Evolutionary conservation across 2,113 vertebrate species (phyloP), one percentile per base, ranked within the genome.

Genomic region (Anolis sagrei): DNA sequence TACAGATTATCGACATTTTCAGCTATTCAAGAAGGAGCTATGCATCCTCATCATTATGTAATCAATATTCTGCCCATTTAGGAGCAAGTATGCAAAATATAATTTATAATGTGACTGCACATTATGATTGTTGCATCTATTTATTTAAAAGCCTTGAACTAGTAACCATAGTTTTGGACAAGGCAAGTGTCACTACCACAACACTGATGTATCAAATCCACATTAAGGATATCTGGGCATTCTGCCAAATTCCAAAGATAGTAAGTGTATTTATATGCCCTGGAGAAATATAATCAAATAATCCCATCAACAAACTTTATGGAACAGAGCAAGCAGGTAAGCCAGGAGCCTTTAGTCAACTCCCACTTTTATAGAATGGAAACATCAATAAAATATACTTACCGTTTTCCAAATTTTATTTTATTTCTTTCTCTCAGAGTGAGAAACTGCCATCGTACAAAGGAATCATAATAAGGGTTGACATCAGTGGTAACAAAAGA

Each of bases 331-430:
- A 36, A 79, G 58, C 0, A 86, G 25, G 36, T 44, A 83, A 64
- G 27, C 36, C 48, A 74, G 44, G 19, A 27, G 76, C 39, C 54
- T 39, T 85, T 6, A 23, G 36, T 32, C 51, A 13, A 88, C 23
- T 68, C 36, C 7, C 10, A 64, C 7, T 64, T 80, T 48, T 29
- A 48, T 19, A 74, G 13, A 39, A 75, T 32, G n/a, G 39, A 25
- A 7, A 29, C 39, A 34, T 39, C 11, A 79, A 16, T 66, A 81
- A 0, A 69, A 48, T 1, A 90, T 39, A n/a, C 93, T 93, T 69
- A 99, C 99, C 99, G 95, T 93, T 99, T 99, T 69, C 99, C 98
- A 97, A 99, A 99, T 90, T 98, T 98, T 58, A 99, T 96, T 95
- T 98, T 99, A 84, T 97, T 98, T 92, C 98, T 98, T 87, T 99